These are phyloP conservation scores for Yponomeuta malinellus DNA, from an alignment of 2,888 invertebrate genomes.

Conservation along the genomic window DNA sequence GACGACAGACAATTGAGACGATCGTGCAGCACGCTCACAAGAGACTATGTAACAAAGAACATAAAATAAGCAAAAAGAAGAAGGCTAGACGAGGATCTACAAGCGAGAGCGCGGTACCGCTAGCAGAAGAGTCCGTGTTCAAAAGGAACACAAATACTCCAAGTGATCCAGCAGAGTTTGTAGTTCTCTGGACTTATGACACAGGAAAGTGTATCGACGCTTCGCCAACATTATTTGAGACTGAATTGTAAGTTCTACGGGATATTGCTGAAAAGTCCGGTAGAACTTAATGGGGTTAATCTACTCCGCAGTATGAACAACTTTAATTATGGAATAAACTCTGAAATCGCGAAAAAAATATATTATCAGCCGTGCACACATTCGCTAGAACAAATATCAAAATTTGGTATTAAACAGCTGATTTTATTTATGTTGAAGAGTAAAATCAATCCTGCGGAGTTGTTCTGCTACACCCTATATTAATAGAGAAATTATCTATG, in stretches of 20 bases:
- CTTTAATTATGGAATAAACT: too few species aligned
- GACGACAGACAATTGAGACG: constrained; percentile 53
- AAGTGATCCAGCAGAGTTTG: constrained; percentile 33
- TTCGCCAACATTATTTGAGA: constrained; percentile 76
- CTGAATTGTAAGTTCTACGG: constrained; percentile 55
- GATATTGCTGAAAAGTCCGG: neutral
- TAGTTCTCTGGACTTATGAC: constrained; percentile 76
- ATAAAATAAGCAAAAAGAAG: constrained; percentile 14
- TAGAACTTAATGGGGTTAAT: too few species aligned
- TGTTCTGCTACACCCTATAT: too few species aligned
- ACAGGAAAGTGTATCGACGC: constrained; percentile 90
- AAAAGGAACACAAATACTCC: neutral
- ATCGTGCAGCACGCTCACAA: constrained; percentile 42
- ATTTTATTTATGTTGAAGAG: too few species aligned
- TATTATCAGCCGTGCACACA: too few species aligned
- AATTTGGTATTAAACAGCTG: too few species aligned
- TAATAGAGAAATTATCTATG: too few species aligned
- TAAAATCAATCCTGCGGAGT: too few species aligned
- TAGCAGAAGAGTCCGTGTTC: neutral
- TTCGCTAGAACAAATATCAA: too few species aligned
- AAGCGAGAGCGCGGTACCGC: neutral
- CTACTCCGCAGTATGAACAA: too few species aligned
- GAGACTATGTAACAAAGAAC: neutral
- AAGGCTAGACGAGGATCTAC: neutral
- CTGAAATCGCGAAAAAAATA: too few species aligned